Conservation (phyloP, 2,888 invertebrate genomes). For the Torymus auratus region DNA sequence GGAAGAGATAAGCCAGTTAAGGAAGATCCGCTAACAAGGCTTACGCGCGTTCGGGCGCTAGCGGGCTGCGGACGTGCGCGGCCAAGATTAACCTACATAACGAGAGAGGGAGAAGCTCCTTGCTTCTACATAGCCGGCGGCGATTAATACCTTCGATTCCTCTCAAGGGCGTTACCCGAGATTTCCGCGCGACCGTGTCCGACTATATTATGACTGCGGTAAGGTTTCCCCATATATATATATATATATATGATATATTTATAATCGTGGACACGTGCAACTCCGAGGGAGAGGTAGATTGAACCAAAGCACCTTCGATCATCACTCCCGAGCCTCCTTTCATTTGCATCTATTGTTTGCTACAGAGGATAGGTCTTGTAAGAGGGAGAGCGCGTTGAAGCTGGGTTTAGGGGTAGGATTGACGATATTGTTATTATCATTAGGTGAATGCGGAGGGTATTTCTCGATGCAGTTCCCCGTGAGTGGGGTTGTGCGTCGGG, state of each 20-base stretch:
- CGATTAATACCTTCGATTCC: conserved; percentile 62
- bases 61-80: not conserved
- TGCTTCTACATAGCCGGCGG: conserved; percentile 27
- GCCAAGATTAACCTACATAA: conserved; percentile 56
- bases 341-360: conserved; percentile 36
- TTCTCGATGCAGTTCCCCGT: too few relatives aligned
- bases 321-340: not conserved
- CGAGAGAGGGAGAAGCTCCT: conserved; percentile 29
- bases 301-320: not conserved
- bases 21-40: conserved; percentile 19
- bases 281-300: too few relatives aligned
- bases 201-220: too few relatives aligned
- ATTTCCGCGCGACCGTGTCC: not conserved
- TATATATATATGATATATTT: too few relatives aligned
- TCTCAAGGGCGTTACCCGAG: conserved; percentile 58
- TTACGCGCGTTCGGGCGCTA: not conserved
- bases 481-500: too few relatives aligned
- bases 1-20: not conserved
- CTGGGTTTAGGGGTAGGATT: too few relatives aligned
- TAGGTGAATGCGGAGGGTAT: too few relatives aligned
- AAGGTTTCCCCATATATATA: too few relatives aligned
- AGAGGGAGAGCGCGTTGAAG: too few relatives aligned
- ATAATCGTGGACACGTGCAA: too few relatives aligned
- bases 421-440: too few relatives aligned
- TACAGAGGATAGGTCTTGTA: too few relatives aligned